Evolutionary conservation across 2,113 vertebrate species (phyloP).

Genomic region (Athene noctua): DNA sequence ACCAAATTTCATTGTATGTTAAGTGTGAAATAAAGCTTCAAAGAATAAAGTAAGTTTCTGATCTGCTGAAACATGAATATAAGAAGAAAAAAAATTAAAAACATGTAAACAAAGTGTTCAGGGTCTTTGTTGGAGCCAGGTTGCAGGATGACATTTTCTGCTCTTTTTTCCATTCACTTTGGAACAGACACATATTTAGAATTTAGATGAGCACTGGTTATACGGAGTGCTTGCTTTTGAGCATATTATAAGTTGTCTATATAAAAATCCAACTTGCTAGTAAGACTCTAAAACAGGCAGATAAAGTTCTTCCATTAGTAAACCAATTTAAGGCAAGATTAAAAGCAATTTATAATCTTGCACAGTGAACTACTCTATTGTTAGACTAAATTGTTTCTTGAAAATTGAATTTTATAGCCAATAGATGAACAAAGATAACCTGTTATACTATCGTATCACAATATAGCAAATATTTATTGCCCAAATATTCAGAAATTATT

Average conservation of each 20-base stretch:
- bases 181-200: background rate
- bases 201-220: background rate
- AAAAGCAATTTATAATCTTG: background rate
- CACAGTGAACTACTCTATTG: background rate
- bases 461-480: background rate
- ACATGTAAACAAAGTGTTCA: background rate
- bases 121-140: background rate
- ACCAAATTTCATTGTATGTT: background rate
- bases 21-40: background rate
- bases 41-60: background rate
- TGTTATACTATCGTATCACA: background rate
- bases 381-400: background rate
- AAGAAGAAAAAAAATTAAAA: background rate
- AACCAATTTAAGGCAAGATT: background rate
- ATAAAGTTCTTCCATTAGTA: background rate
- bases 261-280: background rate
- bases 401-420: background rate
- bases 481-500: background rate
- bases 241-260: background rate
- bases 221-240: background rate
- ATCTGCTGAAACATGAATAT: background rate
- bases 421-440: background rate
- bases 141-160: background rate
- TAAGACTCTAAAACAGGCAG: background rate
- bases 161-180: background rate